Percentiles rank a stretch among this genome's conserved stretches.
phyloP scores from a whole-genome alignment of 2,888 invertebrate species.

The Andricus quercusramuli region DNA sequence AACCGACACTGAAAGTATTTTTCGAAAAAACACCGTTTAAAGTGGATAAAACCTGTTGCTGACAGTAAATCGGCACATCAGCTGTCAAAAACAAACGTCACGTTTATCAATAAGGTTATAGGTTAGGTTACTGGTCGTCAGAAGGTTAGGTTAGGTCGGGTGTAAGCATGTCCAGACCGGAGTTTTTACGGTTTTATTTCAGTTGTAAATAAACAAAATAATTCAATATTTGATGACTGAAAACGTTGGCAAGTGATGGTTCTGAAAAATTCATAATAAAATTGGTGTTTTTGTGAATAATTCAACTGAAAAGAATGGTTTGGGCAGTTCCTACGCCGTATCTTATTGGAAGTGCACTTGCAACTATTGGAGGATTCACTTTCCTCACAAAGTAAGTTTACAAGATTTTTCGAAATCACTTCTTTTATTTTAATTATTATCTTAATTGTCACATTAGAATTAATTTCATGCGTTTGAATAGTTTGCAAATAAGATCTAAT shows the following conservation, averaged over 20 bases:
- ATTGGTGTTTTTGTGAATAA: neutral
- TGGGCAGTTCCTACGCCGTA: constrained; percentile 40
- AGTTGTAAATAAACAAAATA: neutral
- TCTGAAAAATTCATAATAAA: neutral
- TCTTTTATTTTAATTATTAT: neutral
- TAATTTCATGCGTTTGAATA: too few relatives aligned
- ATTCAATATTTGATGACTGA: neutral
- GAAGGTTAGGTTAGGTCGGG: neutral
- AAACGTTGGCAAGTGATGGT: neutral
- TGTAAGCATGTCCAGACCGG: neutral
- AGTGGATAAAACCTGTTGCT: neutral
- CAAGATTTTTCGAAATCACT: neutral
- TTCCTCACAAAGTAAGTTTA: constrained; percentile 47
- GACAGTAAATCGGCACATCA: neutral
- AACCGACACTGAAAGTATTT: neutral
- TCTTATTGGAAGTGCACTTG: constrained; percentile 43
- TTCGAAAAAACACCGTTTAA: neutral
- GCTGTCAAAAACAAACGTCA: constrained; percentile 1
- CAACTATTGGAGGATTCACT: constrained; percentile 40
- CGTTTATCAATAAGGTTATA: neutral
- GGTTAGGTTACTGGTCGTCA: neutral
- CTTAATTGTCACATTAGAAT: neutral
- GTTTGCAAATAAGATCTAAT: neutral
- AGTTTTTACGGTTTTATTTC: neutral
- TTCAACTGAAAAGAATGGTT: neutral